phyloP scores from a whole-genome alignment of 2,113 vertebrate species.

The Sylvicapra grimmia region DNA sequence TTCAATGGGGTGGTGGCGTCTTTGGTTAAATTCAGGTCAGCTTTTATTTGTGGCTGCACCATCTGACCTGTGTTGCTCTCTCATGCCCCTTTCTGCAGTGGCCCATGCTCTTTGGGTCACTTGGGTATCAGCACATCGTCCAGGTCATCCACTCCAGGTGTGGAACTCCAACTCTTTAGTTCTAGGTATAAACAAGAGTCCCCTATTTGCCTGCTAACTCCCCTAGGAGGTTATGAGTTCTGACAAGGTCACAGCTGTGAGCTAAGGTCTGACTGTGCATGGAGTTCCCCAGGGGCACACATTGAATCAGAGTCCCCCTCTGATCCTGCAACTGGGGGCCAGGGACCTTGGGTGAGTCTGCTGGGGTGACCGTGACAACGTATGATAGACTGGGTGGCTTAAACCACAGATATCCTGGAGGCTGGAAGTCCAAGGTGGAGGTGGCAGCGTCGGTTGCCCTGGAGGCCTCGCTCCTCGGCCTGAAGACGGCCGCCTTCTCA shows the following conservation, averaged over 20 bases:
- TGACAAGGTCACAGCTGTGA: neutral
- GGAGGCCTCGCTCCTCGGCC: neutral
- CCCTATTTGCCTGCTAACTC: no score
- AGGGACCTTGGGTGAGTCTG: no score
- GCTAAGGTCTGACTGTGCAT: neutral
- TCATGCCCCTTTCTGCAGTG: neutral
- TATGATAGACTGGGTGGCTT: fast-evolving
- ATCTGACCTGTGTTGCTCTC: neutral
- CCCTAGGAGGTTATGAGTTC: neutral
- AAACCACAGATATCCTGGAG: neutral
- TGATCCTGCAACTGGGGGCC: neutral
- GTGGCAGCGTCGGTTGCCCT: neutral
- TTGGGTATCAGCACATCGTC: fast-evolving
- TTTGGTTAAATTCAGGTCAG: fast-evolving
- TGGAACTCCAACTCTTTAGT: neutral
- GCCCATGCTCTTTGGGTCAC: neutral
- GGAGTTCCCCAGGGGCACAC: neutral
- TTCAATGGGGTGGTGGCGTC: fast-evolving
- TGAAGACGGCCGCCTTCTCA: fast-evolving
- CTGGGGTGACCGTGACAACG: fast-evolving
- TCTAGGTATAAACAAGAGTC: neutral
- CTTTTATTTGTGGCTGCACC: fast-evolving
- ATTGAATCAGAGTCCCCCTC: neutral
- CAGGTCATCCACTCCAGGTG: no score
- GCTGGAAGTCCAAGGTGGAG: neutral